Evolutionary conservation across 2,113 vertebrate genomes (phyloP), one percentile per base, ranked within the genome.

Genomic region (Madoqua kirkii): DNA sequence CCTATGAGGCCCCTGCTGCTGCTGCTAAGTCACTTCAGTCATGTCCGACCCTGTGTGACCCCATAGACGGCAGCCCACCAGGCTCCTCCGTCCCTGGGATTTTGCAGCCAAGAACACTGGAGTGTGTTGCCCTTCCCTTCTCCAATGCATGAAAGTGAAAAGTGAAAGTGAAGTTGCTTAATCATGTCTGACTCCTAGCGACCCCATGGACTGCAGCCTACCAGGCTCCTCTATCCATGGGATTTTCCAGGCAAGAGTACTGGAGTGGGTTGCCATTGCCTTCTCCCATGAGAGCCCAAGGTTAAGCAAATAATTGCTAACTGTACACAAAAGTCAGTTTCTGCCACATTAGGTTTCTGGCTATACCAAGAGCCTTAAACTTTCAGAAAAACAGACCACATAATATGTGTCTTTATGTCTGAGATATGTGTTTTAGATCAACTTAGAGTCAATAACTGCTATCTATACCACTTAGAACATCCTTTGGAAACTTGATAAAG

Each of bases 271-370:
- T 33, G 31, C 31, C 60, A 33, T 1, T 64, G 14, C 31, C 31
- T 64, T 64, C 60, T 33, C 60, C 60, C 31, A 16, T 64, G 31
- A 64, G 60, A 3, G 31, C 62, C 33, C 48, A 19, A 85, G 33
- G 33, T 64, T 89, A 92, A 91, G 45, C 60, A 94, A 94, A 43
- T 95, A 84, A 88, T 13, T 88, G 31, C 62, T 78, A 12, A 89
- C 62, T 64, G 11, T 9, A 14, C 48, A 76, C 29, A 40, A 67
- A 85, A 89, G 27, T 31, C 25, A 67, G 33, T 57, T 84, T 64
- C 40, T 55, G 33, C 40, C 50, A 33, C 54, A 27, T 43, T 84
- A 74, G 55, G 11, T 21, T 96, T 92, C 31, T 84, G 40, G 36
- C 48, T 40, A 11, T 23, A 76, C 31, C 54, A 88, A 95, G 29